Evolutionary conservation across 2,797 vertebrate species (phyloP), one percentile per base, ranked within the genome.

Genomic region (Buphagus erythrorhynchus): DNA sequence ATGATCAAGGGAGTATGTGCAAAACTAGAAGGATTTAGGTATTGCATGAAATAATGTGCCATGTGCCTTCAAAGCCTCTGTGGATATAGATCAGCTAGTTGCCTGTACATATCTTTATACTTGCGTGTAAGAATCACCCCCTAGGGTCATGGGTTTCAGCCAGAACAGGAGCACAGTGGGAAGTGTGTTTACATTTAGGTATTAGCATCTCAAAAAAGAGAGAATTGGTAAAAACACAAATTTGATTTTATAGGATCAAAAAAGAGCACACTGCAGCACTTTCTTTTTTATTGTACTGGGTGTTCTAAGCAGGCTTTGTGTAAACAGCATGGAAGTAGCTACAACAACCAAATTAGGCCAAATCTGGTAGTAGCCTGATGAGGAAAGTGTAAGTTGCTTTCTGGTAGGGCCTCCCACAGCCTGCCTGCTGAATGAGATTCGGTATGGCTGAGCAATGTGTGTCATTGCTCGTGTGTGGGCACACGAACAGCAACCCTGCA

Each of bases 281-380:
- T 89, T 80, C n/a, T 21, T 80, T 94, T 54, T 78, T 54, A 25
- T 75, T 87, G 38, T 67, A 33, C 61, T 58, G 31, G 22, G 15
- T 52, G 42, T 93, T 91, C 58, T 69, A 87, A 77, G 31, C 8
- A 24, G 52, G n/a, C 13, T 85, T 90, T 67, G 65, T 88, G 91
- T 91, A 83, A 91, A 74, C 26, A 74, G 33, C 43, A 9, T 86
- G 76, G 59, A 91, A 86, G 75, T 18, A 80, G 24, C 51, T 86
- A 19, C 84, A 69, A 59, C 58, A 69, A 72, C 75, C 43, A 91
- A 92, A 83, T 91, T 14, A 90, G 72, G 71, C 77, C 85, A 86
- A 82, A 86, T 65, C 45, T 54, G 21, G 29, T 36, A 85, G 78
- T n/a, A 90, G 58, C 38, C 54, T 78, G 65, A 73, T 48, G 10